Evolutionary conservation across 2,888 invertebrate species (phyloP).

Genomic region (Galeopsomyia nigrocyanea): DNA sequence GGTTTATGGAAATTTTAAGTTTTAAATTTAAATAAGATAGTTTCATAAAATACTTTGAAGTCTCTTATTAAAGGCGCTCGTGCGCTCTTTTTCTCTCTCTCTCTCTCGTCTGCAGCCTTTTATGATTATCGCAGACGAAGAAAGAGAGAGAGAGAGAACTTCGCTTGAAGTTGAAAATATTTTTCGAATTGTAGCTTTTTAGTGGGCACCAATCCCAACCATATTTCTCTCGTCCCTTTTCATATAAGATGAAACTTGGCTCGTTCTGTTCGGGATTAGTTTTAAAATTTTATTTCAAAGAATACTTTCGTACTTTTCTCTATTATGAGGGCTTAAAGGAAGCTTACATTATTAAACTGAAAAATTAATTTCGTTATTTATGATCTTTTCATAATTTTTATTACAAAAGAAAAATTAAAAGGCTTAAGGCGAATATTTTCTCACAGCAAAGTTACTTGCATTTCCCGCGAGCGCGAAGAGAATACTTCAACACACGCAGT

Average conservation of each 20-base stretch:
- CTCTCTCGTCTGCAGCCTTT: conserved; percentile 5
- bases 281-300: conserved; percentile 27
- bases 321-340: too few relatives aligned
- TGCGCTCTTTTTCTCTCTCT: conserved; percentile 19
- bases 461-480: too few relatives aligned
- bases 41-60: conserved; percentile 48
- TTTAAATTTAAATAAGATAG: conserved; percentile 48
- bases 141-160: conserved; percentile 9
- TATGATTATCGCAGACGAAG: conserved; percentile 34
- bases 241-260: conserved; percentile 29
- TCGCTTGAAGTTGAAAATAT: conserved; percentile 45
- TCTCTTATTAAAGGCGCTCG: conserved; percentile 46
- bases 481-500: too few relatives aligned
- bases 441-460: too few relatives aligned
- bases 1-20: conserved; percentile 47
- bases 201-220: conserved; percentile 19
- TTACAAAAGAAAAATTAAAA: too few relatives aligned
- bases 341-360: too few relatives aligned
- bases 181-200: conserved; percentile 45
- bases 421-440: too few relatives aligned
- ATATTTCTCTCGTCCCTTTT: conserved; percentile 36
- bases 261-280: conserved; percentile 26
- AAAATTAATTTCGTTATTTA: too few relatives aligned
- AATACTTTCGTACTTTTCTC: not conserved
- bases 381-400: too few relatives aligned